Conservation (phyloP, 2,888 invertebrate genomes). For the Drosophila rubida region DNA sequence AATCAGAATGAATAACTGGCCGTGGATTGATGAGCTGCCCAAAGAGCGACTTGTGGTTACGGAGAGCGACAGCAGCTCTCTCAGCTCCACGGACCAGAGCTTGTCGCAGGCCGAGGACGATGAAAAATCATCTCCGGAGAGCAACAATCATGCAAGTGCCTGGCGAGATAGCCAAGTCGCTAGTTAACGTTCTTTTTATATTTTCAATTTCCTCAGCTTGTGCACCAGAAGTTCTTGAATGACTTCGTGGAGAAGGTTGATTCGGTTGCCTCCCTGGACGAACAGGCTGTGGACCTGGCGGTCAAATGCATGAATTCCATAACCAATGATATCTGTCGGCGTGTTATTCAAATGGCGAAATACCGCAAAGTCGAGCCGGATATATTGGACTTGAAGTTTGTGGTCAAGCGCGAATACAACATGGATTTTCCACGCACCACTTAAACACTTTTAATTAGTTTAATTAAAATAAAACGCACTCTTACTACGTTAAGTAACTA, state of each 20-base stretch:
- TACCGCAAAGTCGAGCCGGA: neutral
- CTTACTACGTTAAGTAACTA: too few relatives aligned
- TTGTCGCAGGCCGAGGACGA: neutral
- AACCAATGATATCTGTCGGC: neutral
- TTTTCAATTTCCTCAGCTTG: neutral
- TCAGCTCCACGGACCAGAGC: neutral
- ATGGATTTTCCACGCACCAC: neutral
- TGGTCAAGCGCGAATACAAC: neutral
- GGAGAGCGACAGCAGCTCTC: neutral
- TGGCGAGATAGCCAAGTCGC: neutral
- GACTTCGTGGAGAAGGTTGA: neutral
- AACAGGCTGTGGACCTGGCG: neutral
- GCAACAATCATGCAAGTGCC: neutral
- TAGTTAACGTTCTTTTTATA: neutral
- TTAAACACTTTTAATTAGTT: neutral
- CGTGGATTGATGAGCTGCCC: neutral
- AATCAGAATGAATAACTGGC: constrained; percentile 1
- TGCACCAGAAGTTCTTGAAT: neutral
- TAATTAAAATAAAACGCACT: too few relatives aligned
- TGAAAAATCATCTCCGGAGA: neutral
- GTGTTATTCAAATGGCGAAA: neutral
- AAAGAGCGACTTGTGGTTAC: neutral
- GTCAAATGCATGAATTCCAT: neutral
- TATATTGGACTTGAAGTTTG: neutral
- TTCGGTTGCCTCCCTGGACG: neutral